Evolutionary conservation across 2,797 vertebrate genomes (phyloP).

Genomic region (Chloroceryle inda): DNA sequence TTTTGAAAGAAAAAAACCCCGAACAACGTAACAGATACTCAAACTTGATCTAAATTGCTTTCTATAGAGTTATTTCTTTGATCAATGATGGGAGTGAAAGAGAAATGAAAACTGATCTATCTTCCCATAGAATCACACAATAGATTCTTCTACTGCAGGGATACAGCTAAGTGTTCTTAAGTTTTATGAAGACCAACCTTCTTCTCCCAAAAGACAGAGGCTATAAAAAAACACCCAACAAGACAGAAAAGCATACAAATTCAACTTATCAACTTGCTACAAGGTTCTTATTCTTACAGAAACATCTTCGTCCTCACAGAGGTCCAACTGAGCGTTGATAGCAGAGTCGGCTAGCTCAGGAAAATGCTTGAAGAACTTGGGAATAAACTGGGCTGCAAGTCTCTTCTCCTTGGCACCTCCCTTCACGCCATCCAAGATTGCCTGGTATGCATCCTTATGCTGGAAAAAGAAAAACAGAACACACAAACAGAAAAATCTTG

Average conservation of each 20-base stretch:
- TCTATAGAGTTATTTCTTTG: not conserved
- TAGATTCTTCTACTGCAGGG: not conserved
- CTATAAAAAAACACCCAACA: not conserved
- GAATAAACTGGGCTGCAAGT: slow-evolving; percentile 97
- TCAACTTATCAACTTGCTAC: not conserved
- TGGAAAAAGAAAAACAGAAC: slow-evolving; percentile 65
- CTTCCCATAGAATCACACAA: not conserved
- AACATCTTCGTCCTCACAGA: slow-evolving; percentile 98
- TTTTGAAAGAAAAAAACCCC: not conserved
- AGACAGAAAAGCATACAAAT: not conserved
- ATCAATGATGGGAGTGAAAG: not conserved
- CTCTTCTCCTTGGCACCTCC: slow-evolving; percentile 96
- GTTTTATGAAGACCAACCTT: not conserved
- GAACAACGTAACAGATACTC: not conserved
- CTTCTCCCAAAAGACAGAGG: fast-evolving
- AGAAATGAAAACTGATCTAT: not conserved
- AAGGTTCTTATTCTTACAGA: slow-evolving; percentile 86
- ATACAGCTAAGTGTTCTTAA: not conserved
- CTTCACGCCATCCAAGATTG: slow-evolving; percentile 94
- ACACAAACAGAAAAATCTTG: not conserved
- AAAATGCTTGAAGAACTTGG: slow-evolving; percentile 98
- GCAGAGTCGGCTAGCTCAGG: slow-evolving; percentile 95
- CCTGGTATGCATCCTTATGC: slow-evolving; percentile 98
- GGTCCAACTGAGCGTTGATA: slow-evolving; percentile 97
- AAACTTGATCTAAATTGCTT: not conserved